phyloP scores from a whole-genome alignment of 2,888 invertebrate species.

The Callimorpha dominula region DNA sequence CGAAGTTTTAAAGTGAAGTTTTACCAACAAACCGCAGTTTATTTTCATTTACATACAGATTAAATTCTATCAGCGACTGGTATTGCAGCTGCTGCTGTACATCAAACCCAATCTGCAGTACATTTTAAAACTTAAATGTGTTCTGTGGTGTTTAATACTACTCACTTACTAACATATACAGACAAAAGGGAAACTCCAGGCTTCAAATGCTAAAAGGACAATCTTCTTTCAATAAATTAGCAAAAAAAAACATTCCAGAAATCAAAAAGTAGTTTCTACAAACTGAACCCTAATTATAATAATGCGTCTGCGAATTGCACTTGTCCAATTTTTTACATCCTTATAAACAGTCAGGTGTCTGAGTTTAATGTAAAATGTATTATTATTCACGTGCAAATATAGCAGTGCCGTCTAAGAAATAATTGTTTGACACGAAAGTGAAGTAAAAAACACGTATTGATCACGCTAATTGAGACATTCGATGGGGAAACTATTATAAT shows the following conservation, averaged over 20 bases:
- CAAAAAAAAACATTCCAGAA: not conserved
- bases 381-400: conserved; percentile 38
- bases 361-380: conserved; percentile 27
- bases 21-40: too few species aligned
- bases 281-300: conserved; percentile 1
- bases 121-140: too few species aligned
- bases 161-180: not conserved
- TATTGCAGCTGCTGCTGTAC: too few species aligned
- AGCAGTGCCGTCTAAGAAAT: conserved; percentile 41
- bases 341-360: conserved; percentile 15
- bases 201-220: not conserved
- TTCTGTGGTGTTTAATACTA: too few species aligned
- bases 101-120: too few species aligned
- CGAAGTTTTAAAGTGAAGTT: too few species aligned
- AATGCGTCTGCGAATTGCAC: not conserved
- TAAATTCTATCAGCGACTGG: too few species aligned
- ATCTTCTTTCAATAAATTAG: not conserved
- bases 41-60: too few species aligned
- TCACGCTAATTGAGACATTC: conserved; percentile 46
- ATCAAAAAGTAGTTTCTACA: not conserved
- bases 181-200: not conserved
- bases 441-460: conserved; percentile 34
- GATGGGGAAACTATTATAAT: conserved; percentile 31
- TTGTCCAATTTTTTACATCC: conserved; percentile 12
- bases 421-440: conserved; percentile 49